Percentiles rank a stretch among this genome's conserved stretches.
Conservation (phyloP, 2,888 invertebrate genomes). For the Brachylomia viminalis region DNA sequence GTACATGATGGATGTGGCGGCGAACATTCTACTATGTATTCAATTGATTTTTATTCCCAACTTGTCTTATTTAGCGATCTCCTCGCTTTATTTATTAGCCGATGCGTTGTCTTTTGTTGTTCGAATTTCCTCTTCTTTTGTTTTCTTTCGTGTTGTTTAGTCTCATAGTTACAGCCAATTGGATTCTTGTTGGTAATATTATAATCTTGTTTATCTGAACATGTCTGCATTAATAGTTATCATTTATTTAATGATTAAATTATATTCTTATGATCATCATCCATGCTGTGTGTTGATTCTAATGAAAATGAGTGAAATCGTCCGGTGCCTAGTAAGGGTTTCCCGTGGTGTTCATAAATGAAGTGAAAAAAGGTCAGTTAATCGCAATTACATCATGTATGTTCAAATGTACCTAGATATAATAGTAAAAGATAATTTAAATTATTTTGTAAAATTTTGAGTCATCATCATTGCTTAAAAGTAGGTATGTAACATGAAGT, state of each 20-base stretch:
- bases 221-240: conserved; percentile 44
- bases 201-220: conserved; percentile 57
- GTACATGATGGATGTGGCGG: conserved; percentile 69
- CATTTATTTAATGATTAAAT: conserved; percentile 29
- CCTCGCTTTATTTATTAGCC: conserved; percentile 48
- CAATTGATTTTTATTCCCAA: conserved; percentile 54
- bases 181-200: conserved; percentile 52
- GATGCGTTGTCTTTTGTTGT: conserved; percentile 58
- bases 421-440: conserved; percentile 21
- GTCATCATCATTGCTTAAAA: conserved; percentile 27
- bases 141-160: conserved; percentile 60
- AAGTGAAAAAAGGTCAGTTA: conserved; percentile 45
- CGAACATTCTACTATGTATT: conserved; percentile 60
- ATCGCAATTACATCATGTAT: conserved; percentile 54
- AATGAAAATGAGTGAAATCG: conserved; percentile 60
- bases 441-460: conserved; percentile 17
- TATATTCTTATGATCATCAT: conserved; percentile 43
- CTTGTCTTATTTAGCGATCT: conserved; percentile 54
- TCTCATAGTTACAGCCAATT: conserved; percentile 54
- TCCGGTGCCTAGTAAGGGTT: conserved; percentile 55
- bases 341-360: conserved; percentile 52
- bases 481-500: conserved; percentile 24
- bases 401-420: conserved; percentile 55
- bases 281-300: conserved; percentile 62
- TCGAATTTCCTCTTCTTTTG: conserved; percentile 61